These are phyloP conservation scores for Neosalanx taihuensis DNA, from an alignment of 2,797 vertebrate species.

Conservation along the genomic window DNA sequence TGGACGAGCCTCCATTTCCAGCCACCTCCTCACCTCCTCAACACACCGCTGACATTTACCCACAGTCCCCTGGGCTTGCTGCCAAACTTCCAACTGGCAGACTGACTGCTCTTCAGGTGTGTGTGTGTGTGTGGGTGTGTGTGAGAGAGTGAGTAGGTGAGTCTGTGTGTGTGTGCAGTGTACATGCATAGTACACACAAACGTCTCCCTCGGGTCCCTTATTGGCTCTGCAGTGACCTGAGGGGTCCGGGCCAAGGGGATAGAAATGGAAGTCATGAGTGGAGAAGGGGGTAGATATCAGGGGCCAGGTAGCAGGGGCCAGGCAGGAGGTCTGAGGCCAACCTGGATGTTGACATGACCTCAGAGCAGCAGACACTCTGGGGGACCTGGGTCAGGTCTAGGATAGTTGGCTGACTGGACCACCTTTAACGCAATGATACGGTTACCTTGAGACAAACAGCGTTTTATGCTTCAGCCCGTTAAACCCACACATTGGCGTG, in stretches of 20 bases:
- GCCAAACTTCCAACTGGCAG: slow-evolving; percentile 24
- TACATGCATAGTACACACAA: not conserved
- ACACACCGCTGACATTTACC: slow-evolving; percentile 27
- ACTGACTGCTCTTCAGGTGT: slow-evolving; percentile 39
- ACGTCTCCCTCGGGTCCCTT: slow-evolving; percentile 3
- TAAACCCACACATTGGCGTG: no score
- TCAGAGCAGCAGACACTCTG: slow-evolving; percentile 44
- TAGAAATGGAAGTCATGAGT: slow-evolving; percentile 54
- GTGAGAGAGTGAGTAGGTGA: not conserved
- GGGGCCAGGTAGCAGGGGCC: slow-evolving; percentile 60
- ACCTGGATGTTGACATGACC: slow-evolving; percentile 60
- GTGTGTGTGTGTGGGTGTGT: slow-evolving; percentile 12
- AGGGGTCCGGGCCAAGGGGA: slow-evolving; percentile 35
- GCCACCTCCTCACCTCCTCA: not conserved
- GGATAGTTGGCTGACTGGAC: not conserved
- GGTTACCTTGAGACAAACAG: no score
- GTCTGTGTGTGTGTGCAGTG: slow-evolving; percentile 2
- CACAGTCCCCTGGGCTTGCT: slow-evolving; percentile 11
- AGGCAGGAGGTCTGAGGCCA: slow-evolving; percentile 60
- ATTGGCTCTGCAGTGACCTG: slow-evolving; percentile 30
- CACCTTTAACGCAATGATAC: not conserved
- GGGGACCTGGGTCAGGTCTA: slow-evolving; percentile 7
- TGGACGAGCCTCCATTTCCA: slow-evolving; percentile 14
- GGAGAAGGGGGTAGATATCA: not conserved
- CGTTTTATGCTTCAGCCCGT: no score